Percentiles rank a stretch among this genome's conserved stretches.
Evolutionary conservation across 2,797 vertebrate species (phyloP).

Genomic region (Coreius guichenoti): DNA sequence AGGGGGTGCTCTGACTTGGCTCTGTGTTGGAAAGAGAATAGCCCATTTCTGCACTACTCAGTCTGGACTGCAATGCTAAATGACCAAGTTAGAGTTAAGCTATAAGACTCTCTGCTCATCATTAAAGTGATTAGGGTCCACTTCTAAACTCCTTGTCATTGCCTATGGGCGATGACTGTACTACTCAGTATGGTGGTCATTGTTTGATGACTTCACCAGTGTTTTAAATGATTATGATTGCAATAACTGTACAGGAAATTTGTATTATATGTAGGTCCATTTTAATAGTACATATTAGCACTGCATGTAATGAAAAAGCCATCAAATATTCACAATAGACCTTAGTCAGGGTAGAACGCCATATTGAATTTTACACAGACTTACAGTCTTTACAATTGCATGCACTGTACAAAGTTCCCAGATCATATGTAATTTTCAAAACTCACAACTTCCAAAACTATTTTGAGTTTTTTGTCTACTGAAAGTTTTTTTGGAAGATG

Average conservation of each 20-base stretch:
- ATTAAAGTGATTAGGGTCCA: constrained; percentile 7
- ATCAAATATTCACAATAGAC: background rate
- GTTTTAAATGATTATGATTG: constrained; percentile 4
- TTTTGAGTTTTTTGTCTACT: background rate
- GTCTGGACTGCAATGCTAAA: constrained; percentile 27
- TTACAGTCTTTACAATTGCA: background rate
- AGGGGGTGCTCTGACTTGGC: constrained; percentile 33
- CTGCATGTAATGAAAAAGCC: background rate
- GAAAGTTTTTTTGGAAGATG: background rate
- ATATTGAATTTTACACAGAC: background rate
- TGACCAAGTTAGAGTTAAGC: constrained; percentile 35
- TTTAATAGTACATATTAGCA: background rate
- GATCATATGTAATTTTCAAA: background rate
- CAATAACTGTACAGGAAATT: background rate
- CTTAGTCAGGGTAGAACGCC: background rate
- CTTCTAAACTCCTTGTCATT: constrained; percentile 16
- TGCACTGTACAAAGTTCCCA: background rate
- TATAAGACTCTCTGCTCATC: constrained; percentile 34
- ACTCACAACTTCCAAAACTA: background rate
- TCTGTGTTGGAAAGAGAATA: constrained; percentile 1
- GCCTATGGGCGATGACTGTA: background rate
- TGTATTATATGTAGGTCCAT: background rate
- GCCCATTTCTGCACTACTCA: constrained; percentile 30
- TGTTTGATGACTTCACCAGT: background rate
- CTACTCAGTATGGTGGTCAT: constrained; percentile 10